Base-by-base conservation (phyloP, 2,888 invertebrate genomes). In the Allygus modestus region DNA sequence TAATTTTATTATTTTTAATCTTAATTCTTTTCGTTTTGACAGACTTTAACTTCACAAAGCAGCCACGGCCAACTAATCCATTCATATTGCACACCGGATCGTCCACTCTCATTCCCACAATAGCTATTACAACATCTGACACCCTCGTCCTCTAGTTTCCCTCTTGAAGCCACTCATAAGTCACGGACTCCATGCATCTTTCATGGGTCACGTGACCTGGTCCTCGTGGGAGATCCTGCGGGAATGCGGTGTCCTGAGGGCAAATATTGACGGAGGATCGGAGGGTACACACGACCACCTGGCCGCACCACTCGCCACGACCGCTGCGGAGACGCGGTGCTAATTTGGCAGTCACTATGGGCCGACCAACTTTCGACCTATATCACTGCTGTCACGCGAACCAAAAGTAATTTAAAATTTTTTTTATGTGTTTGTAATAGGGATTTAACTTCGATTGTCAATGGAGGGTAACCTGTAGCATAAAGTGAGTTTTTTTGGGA, bases 231-330 rank as follows among this genome's bases (percentile, higher is more conserved):
- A 77, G 43, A 43, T n/a, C 77, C 43, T 0, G 12, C 73, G 28
- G 41, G 77, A 77, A 77, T 77, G 77, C 46, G 51, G 77, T 51
- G 77, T 77, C 77, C 51, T 51, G 46, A 26, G 77, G 28, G 23
- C 51, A 77, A 77, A 77, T 77, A 77, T 77, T 77, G 46, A 77
- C 77, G 5, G 77, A 77, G 46, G 28, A 43, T 77, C 46, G n/a
- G 26, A 23, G 77, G n/a, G n/a, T 17, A 51, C 51, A 46, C 77
- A 51, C 46, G 73, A 17, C 73, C 73, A 73, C 73, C 73, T 73
- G 43, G 37, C 41, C 73, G 5, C 9, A 4, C 5, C 65, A 28
- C 31, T 15, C 20, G 20, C 1, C 54, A 54, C 5, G 20, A 23
- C 54, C 7, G 20, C 54, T 2, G 54, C 5, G 23, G 26, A 17